Evolutionary conservation across 1,140 invertebrate genomes (phyloP).

Genomic region (Geopemphigus sp.): DNA sequence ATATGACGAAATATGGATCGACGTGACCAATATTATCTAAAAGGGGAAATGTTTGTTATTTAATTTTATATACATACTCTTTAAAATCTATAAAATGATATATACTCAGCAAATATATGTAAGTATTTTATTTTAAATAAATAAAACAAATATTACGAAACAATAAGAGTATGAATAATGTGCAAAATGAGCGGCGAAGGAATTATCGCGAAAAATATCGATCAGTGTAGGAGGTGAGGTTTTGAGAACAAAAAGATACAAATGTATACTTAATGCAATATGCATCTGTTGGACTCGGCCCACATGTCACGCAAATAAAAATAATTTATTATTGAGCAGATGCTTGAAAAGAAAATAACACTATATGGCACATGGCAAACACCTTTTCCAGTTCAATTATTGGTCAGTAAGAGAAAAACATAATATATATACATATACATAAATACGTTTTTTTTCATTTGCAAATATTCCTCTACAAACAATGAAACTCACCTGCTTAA

Average conservation of each 20-base stretch:
- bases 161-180: not conserved
- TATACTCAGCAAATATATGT: not conserved
- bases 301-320: slow-evolving; percentile 17
- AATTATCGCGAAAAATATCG: not conserved
- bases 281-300: not conserved
- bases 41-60: too few species aligned
- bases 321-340: not conserved
- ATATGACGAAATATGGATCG: too few species aligned
- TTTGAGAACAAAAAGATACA: not conserved
- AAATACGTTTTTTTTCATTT: not conserved
- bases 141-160: not conserved
- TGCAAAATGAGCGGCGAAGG: too few species aligned
- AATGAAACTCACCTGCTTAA: not conserved
- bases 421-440: not conserved
- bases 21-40: too few species aligned
- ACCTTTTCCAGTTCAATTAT: not conserved
- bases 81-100: not conserved
- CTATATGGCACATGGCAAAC: not conserved
- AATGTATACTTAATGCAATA: not conserved
- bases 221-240: not conserved
- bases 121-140: too few species aligned
- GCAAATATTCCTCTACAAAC: not conserved
- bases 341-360: not conserved
- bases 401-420: not conserved
- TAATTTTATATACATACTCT: too few species aligned